phyloP scores from a whole-genome alignment of 2,888 invertebrate species.

The Proisotoma minuta region DNA sequence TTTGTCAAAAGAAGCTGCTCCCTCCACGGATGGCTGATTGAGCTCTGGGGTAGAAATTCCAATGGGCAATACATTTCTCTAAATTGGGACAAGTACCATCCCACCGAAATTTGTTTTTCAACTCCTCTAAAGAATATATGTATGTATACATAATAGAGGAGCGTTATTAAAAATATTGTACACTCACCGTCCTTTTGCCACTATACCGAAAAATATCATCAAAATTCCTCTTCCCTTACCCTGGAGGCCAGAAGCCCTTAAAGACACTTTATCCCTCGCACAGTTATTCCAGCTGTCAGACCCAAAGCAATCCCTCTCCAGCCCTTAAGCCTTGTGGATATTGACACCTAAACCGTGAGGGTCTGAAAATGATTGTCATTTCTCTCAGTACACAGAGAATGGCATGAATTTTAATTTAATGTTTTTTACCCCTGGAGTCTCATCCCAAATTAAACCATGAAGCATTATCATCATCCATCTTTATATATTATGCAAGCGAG shows the following conservation, averaged over 20 bases:
- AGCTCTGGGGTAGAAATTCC: slow-evolving; percentile 9
- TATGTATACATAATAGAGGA: slow-evolving; percentile 16
- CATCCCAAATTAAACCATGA: no score
- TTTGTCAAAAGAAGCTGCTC: slow-evolving; percentile 9
- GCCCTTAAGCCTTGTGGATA: neutral
- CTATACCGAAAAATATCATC: slow-evolving; percentile 1
- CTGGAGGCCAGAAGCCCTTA: slow-evolving; percentile 2
- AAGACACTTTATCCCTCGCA: slow-evolving; percentile 3
- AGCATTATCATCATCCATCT: no score
- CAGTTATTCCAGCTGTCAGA: slow-evolving; percentile 5
- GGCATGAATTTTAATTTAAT: slow-evolving; percentile 1
- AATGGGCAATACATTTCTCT: slow-evolving; percentile 14
- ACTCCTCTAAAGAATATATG: slow-evolving; percentile 2
- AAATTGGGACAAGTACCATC: slow-evolving; percentile 7
- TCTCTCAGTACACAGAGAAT: neutral
- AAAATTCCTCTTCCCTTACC: neutral
- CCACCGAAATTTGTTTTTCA: slow-evolving; percentile 10
- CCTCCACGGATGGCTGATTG: neutral
- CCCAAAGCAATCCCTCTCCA: neutral
- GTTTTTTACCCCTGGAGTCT: no score
- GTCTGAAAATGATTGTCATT: slow-evolving; percentile 1
- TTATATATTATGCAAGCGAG: no score
- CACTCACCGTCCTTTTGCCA: slow-evolving; percentile 19
- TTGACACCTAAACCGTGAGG: neutral
- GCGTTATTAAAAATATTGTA: slow-evolving; percentile 8